phyloP scores from a whole-genome alignment of 2,797 vertebrate genomes.

The Pantherophis alleghaniensis region DNA sequence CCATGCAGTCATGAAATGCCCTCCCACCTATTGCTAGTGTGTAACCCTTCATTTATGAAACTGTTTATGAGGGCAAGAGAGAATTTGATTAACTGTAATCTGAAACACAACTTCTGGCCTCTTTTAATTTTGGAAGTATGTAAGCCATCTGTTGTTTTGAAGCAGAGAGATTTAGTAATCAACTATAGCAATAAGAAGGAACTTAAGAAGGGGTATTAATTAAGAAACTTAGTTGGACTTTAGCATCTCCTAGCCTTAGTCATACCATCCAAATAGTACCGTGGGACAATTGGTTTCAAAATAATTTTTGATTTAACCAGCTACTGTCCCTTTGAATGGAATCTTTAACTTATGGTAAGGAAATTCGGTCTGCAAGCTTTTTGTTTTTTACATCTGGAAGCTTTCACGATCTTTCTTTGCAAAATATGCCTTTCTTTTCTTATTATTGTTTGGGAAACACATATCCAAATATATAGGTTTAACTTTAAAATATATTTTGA shows the following conservation, averaged over 20 bases:
- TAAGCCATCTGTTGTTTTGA: conserved; percentile 75
- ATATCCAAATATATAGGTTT: background rate
- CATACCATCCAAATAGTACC: conserved; percentile 56
- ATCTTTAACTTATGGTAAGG: background rate
- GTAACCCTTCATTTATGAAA: conserved; percentile 39
- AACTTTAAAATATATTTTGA: background rate
- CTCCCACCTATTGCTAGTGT: conserved; percentile 33
- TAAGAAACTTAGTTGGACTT: conserved; percentile 74
- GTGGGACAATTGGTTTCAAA: conserved; percentile 57
- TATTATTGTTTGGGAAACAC: background rate
- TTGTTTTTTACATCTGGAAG: background rate
- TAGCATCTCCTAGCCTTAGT: conserved; percentile 66
- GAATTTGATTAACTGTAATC: conserved; percentile 62
- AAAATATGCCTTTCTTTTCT: background rate
- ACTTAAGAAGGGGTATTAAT: conserved; percentile 75
- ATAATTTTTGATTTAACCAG: conserved; percentile 41
- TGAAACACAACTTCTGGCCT: conserved; percentile 59
- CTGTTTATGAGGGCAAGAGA: conserved; percentile 44
- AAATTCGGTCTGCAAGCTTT: background rate
- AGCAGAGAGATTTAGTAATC: conserved; percentile 73
- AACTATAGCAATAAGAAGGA: conserved; percentile 68
- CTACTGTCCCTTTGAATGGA: conserved; percentile 34
- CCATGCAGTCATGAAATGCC: conserved; percentile 2
- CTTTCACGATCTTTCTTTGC: background rate
- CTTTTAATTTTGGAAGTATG: conserved; percentile 68